A percentile compares a stretch with the other conserved stretches of the same genome.
Conservation (phyloP, 2,797 vertebrate genomes). For the Falco peregrinus region DNA sequence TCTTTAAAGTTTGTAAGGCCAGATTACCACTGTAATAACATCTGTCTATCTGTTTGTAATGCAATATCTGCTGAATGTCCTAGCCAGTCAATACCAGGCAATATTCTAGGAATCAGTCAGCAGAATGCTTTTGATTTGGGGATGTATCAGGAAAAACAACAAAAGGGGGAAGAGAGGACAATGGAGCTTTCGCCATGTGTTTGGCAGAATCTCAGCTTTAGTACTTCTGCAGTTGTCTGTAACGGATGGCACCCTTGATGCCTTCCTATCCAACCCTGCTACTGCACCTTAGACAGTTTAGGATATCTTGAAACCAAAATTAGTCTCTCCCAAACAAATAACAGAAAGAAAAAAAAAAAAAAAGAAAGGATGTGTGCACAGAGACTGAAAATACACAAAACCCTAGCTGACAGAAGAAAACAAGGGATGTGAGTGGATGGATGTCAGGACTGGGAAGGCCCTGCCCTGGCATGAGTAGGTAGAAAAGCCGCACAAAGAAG, state of each 20-base stretch:
- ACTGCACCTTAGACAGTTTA: neutral
- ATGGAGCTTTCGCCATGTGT: neutral
- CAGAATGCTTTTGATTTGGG: neutral
- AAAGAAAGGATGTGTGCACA: neutral
- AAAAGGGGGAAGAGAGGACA: neutral
- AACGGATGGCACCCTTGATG: neutral
- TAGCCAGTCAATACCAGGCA: neutral
- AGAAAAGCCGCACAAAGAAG: neutral
- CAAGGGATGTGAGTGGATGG: neutral
- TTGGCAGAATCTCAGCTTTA: neutral
- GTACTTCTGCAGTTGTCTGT: neutral
- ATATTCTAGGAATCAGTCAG: neutral
- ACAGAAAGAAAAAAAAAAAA: neutral
- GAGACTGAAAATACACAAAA: neutral
- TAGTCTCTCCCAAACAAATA: neutral
- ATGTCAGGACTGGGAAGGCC: neutral
- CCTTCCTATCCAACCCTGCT: neutral
- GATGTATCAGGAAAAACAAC: neutral
- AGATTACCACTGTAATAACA: neutral
- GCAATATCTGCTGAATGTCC: neutral
- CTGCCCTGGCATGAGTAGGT: too few species aligned
- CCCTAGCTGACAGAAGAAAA: neutral
- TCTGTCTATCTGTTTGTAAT: neutral
- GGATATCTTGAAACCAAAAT: neutral
- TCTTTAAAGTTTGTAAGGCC: neutral